phyloP scores from a whole-genome alignment of 2,888 invertebrate species.

The Rhaphigaster nebulosa region DNA sequence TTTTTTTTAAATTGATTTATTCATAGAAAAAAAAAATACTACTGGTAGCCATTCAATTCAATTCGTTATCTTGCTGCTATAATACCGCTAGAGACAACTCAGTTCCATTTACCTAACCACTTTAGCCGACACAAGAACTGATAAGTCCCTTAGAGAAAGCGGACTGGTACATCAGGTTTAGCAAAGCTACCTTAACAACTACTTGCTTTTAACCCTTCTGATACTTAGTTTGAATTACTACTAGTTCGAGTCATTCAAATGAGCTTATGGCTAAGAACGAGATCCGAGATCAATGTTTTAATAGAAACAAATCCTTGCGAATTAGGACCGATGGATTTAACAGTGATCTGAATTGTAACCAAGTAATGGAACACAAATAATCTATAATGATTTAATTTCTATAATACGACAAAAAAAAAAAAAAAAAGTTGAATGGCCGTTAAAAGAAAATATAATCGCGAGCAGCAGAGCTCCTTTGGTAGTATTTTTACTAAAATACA shows the following conservation, averaged over 20 bases:
- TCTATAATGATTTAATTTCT: too few relatives aligned
- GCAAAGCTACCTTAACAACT: not conserved
- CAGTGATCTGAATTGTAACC: too few relatives aligned
- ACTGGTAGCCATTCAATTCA: not conserved
- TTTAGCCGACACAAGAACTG: not conserved
- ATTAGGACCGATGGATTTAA: not conserved
- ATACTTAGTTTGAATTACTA: slow-evolving; percentile 1
- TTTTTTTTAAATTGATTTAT: too few relatives aligned
- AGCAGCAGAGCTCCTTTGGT: too few relatives aligned
- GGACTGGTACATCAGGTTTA: not conserved
- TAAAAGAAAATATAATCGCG: too few relatives aligned
- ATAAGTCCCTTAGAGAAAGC: not conserved
- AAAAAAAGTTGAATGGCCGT: too few relatives aligned
- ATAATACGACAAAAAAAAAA: too few relatives aligned
- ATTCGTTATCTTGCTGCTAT: not conserved
- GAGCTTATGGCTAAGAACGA: not conserved
- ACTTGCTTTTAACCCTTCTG: not conserved
- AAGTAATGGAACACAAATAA: too few relatives aligned
- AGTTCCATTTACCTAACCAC: not conserved
- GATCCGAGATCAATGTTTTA: not conserved
- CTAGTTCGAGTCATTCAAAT: not conserved
- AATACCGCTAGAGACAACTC: not conserved
- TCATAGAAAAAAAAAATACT: too few relatives aligned
- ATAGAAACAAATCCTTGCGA: not conserved
- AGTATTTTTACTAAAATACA: too few relatives aligned